Conservation (phyloP, 2,113 vertebrate genomes). For the Seriola quinqueradiata region DNA sequence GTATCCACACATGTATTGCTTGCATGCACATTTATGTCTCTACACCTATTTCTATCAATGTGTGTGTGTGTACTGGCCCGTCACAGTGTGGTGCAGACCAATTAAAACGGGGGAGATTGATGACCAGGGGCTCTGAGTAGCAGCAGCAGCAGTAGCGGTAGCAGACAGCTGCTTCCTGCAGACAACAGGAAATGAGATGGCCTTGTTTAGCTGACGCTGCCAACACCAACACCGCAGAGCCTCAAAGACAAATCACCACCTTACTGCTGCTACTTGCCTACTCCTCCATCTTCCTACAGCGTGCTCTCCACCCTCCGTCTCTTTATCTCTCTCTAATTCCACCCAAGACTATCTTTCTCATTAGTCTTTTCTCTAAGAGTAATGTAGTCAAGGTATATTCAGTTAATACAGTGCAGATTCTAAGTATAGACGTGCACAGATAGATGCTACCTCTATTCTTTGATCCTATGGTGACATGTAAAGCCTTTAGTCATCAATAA, state of each 20-base stretch:
- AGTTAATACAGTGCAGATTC: not conserved
- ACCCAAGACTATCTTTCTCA: conserved; percentile 36
- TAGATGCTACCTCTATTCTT: conserved; percentile 1
- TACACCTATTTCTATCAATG: conserved; percentile 50
- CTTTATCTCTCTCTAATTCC: conserved; percentile 62
- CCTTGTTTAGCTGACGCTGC: conserved; percentile 83
- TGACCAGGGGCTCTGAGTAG: conserved; percentile 75
- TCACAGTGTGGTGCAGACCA: conserved; percentile 78
- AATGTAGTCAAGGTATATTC: conserved; percentile 36
- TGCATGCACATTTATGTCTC: conserved; percentile 45
- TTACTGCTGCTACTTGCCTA: conserved; percentile 44
- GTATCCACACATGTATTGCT: conserved; percentile 16
- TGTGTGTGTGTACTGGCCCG: conserved; percentile 25
- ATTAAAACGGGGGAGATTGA: conserved; percentile 86
- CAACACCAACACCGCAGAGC: conserved; percentile 69
- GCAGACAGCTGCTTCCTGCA: conserved; percentile 83
- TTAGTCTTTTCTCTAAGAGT: conserved; percentile 50
- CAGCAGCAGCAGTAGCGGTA: conserved; percentile 59
- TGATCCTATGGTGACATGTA: conserved; percentile 1
- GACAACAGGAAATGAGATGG: conserved; percentile 86
- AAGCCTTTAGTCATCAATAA: not conserved
- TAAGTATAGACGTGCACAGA: conserved; percentile 20
- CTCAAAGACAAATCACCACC: conserved; percentile 81
- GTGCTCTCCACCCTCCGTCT: conserved; percentile 51
- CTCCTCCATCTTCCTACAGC: conserved; percentile 64